Percentiles rank a stretch among this genome's conserved stretches.
These are phyloP conservation scores for Drosophila pectinifera DNA, from an alignment of 1,140 invertebrate genomes.

Conservation along the genomic window DNA sequence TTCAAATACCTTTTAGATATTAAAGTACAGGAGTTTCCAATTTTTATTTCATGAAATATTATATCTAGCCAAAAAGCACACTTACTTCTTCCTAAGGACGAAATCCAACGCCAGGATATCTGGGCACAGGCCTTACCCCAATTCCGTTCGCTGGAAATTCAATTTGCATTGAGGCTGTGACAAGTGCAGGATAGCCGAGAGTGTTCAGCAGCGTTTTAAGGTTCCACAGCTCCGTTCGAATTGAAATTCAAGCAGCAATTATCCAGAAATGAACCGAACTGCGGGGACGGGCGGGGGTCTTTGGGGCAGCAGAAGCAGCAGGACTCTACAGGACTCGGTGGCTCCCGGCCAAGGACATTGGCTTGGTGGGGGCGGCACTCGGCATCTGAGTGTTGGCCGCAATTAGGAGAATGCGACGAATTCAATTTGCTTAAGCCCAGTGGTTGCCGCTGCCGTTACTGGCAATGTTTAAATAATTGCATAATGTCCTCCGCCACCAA, in stretches of 20 bases:
- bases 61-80: neutral
- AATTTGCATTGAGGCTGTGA: constrained; percentile 50
- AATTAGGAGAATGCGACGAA: constrained; percentile 72
- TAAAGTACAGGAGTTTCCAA: too few species aligned
- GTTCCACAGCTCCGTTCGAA: constrained; percentile 51
- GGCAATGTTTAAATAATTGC: constrained; percentile 75
- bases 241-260: constrained; percentile 83
- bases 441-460: constrained; percentile 31
- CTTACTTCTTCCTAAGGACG: neutral
- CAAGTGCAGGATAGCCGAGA: constrained; percentile 44
- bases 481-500: constrained; percentile 51
- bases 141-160: constrained; percentile 41
- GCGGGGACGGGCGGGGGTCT: neutral
- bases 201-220: constrained; percentile 36
- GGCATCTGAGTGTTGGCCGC: constrained; percentile 68
- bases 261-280: constrained; percentile 67
- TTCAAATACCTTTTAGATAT: too few species aligned
- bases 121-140: constrained; percentile 11
- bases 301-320: neutral
- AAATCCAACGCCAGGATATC: constrained; percentile 29
- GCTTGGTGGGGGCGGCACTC: constrained; percentile 49
- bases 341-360: constrained; percentile 54
- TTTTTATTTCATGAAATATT: neutral
- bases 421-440: constrained; percentile 77
- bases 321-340: constrained; percentile 14